Base-by-base conservation (phyloP, 1,140 invertebrate genomes). In the Drosophila cardini region DNA sequence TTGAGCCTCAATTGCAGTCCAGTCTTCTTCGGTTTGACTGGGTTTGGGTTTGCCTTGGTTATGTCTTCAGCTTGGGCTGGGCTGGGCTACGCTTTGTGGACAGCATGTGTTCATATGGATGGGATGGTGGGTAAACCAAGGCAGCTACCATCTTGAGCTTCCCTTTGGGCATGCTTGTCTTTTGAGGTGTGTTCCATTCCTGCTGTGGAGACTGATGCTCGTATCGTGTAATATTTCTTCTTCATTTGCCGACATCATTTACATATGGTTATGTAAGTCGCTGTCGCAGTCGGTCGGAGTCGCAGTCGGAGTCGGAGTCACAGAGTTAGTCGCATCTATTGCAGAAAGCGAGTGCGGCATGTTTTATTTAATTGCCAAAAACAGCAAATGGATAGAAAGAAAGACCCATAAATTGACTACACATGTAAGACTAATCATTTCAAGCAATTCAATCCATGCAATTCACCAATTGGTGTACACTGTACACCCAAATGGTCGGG, bases 281-380 rank as follows among this genome's bases (percentile, higher is more conserved):
- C 40, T 40, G 48, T 50, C 48, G 8, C 26, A 50, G 48, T 50
- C 26, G 21, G 48, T 50, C 26, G 21, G 4, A 5, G 21, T 26
- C 21, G 21, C 21, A 26, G 21, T 26, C 21, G 21, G 2, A 26
- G 21, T 26, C 21, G 21, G 21, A 26, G 21, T 26, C 21, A 50
- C 21, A 5, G 21, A 26, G 21, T 26, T 5, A 50, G 48, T 50
- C 26, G n/a, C 48, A 1, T 61, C 56, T 55, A 56, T 83, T 80
- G 80, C 81, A 85, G 67, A 85, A 75, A 53, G 43, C 65, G 48
- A 60, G 63, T 71, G 79, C 56, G 60, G 72, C 82, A 86, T 86
- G 82, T 86, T 86, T 86, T 87, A 87, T 86, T 86, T 86, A 86
- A 86, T 86, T 86, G 82, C 82, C 82, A 82, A 62, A 71, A 67